phyloP scores from a whole-genome alignment of 2,113 vertebrate species.

The Datnioides undecimradiatus region DNA sequence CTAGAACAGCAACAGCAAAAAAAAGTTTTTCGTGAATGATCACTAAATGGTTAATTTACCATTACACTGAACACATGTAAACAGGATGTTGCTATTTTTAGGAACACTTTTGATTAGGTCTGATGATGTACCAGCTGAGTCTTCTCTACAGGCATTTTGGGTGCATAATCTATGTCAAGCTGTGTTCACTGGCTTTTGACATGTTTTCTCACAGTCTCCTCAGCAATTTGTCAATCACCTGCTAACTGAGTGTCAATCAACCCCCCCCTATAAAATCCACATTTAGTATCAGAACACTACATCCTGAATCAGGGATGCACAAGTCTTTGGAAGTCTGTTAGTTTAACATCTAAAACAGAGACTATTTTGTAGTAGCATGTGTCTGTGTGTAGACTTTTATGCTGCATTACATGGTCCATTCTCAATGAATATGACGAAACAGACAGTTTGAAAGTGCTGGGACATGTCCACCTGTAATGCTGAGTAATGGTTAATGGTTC shows the following conservation, averaged over 20 bases:
- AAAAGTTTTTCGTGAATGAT: background rate
- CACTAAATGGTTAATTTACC: background rate
- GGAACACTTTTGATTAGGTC: conserved; percentile 34
- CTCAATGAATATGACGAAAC: background rate
- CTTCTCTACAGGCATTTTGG: conserved; percentile 34
- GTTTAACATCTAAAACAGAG: background rate
- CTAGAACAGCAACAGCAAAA: conserved; percentile 2
- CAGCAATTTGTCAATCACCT: conserved; percentile 38
- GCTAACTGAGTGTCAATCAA: conserved; percentile 37
- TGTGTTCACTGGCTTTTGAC: conserved; percentile 42
- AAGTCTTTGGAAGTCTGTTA: background rate
- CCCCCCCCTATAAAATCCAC: background rate
- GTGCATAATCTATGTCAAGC: conserved; percentile 35
- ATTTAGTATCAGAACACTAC: background rate
- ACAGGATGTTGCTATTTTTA: conserved; percentile 47
- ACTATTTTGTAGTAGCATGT: background rate
- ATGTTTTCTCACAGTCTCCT: conserved; percentile 8
- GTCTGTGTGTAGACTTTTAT: background rate
- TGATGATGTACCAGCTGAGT: conserved; percentile 44
- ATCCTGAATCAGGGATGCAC: background rate
- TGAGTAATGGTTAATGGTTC: conserved; percentile 7
- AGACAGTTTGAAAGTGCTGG: background rate
- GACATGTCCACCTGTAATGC: background rate
- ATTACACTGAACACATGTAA: background rate
- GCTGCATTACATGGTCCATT: background rate